Percentiles rank a stretch among this genome's conserved stretches.
These are phyloP conservation scores for Shinisaurus crocodilurus DNA, from an alignment of 2,113 vertebrate genomes.

Conservation along the genomic window DNA sequence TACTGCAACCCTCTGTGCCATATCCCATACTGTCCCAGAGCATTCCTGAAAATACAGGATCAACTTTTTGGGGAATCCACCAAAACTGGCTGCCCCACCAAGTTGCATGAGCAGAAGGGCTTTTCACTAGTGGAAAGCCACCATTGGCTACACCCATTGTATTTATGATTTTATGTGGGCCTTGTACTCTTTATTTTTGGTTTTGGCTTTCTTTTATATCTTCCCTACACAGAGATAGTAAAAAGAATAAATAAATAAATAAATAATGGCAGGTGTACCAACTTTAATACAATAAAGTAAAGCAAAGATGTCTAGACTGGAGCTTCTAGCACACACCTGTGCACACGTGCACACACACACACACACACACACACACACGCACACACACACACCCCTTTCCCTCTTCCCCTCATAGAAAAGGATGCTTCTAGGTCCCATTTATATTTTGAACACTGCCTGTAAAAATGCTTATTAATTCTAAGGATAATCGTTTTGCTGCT, in stretches of 20 bases:
- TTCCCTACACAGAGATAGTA: conserved; percentile 12
- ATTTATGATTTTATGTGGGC: not conserved
- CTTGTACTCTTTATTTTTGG: not conserved
- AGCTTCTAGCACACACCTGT: not conserved
- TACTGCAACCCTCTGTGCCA: not conserved
- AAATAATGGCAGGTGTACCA: not conserved
- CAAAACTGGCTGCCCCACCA: not conserved
- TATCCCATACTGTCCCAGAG: not conserved
- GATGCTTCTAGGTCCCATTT: not conserved
- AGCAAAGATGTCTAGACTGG: not conserved
- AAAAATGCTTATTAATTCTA: conserved; percentile 17
- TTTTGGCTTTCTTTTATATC: not conserved
- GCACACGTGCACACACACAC: not conserved
- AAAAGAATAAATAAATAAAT: not conserved
- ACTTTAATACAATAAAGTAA: not conserved
- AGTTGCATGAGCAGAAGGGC: not conserved
- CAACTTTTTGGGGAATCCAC: not conserved
- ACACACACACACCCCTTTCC: not conserved
- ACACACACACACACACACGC: no score
- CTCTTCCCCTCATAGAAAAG: not conserved
- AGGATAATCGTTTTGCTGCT: conserved; percentile 10
- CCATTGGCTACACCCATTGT: not conserved
- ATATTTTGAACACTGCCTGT: not conserved
- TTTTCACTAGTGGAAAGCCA: not conserved
- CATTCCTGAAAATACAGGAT: not conserved